Evolutionary conservation across 1,140 invertebrate species (phyloP).

Genomic region (Cherax destructor): DNA sequence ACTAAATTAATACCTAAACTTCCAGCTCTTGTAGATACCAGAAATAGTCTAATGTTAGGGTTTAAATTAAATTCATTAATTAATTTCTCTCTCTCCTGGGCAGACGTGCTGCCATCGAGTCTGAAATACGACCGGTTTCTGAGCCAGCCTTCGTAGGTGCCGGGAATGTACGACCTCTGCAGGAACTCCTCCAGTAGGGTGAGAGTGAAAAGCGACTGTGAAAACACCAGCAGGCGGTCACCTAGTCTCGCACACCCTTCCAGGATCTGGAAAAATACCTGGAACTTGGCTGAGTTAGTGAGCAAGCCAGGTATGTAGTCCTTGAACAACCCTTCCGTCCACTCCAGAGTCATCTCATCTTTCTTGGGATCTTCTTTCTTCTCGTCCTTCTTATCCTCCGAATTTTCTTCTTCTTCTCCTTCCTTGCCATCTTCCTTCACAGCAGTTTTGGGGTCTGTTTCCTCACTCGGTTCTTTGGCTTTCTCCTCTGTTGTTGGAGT

Average conservation of each 20-base stretch:
- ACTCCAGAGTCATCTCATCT: slow-evolving; percentile 73
- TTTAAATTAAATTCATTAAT: slow-evolving; percentile 98
- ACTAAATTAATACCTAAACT: slow-evolving; percentile 98
- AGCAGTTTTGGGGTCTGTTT: not conserved
- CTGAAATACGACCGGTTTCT: slow-evolving; percentile 81
- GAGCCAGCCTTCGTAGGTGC: slow-evolving; percentile 85
- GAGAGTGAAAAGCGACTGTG: slow-evolving; percentile 95
- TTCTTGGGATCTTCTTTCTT: slow-evolving; percentile 57
- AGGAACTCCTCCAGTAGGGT: slow-evolving; percentile 98
- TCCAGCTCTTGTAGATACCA: slow-evolving; percentile 98
- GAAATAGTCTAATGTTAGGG: slow-evolving; percentile 91
- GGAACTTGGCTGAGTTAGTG: slow-evolving; percentile 96
- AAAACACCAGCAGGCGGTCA: slow-evolving; percentile 96
- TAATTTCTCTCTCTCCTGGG: slow-evolving; percentile 94
- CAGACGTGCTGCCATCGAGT: slow-evolving; percentile 96
- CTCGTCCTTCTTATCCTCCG: slow-evolving; percentile 33
- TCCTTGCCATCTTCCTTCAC: slow-evolving; percentile 3
- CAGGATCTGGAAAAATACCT: slow-evolving; percentile 94
- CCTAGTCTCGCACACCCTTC: slow-evolving; percentile 90
- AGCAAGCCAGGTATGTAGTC: slow-evolving; percentile 91
- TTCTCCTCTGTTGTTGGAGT: not conserved
- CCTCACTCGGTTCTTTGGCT: slow-evolving; percentile 25
- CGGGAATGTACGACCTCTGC: slow-evolving; percentile 86
- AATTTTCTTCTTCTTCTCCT: slow-evolving; percentile 12
- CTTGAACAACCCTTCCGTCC: slow-evolving; percentile 90